A percentile compares a stretch with the other conserved stretches of the same genome.
Evolutionary conservation across 2,888 invertebrate species (phyloP).

Genomic region (Luperina testacea): DNA sequence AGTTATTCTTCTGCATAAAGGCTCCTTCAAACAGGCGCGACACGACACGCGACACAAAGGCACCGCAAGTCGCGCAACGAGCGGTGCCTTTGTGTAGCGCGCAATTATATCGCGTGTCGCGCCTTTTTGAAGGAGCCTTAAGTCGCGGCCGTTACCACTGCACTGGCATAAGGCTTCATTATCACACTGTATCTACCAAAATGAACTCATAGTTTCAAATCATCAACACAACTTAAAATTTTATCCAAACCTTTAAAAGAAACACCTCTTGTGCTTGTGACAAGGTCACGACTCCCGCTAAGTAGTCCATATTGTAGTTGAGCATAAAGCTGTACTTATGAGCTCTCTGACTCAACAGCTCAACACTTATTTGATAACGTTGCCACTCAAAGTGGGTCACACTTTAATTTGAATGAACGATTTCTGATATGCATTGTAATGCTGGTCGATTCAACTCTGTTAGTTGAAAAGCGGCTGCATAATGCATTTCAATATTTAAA

Average conservation of each 20-base stretch:
- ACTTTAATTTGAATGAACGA: slow-evolving; percentile 40
- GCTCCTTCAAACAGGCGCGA: too few species aligned
- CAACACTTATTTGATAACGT: slow-evolving; percentile 43
- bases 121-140: too few species aligned
- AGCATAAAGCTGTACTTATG: slow-evolving; percentile 32
- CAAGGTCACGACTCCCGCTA: slow-evolving; percentile 36
- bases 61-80: too few species aligned
- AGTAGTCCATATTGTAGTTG: slow-evolving; percentile 28
- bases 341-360: slow-evolving; percentile 24
- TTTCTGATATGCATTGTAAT: slow-evolving; percentile 24
- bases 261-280: neutral
- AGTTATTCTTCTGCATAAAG: too few species aligned
- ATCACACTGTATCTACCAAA: too few species aligned
- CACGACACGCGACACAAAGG: too few species aligned
- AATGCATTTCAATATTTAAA: neutral
- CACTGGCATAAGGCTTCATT: too few species aligned
- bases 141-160: too few species aligned
- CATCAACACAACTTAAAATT: slow-evolving; percentile 13
- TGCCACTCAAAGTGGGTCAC: slow-evolving; percentile 36
- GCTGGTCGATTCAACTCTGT: neutral
- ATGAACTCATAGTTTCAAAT: neutral
- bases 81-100: too few species aligned
- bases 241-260: neutral
- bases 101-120: too few species aligned
- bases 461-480: neutral